Evolutionary conservation across 2,113 vertebrate genomes (phyloP).

Genomic region (Phyllostomus hastatus): DNA sequence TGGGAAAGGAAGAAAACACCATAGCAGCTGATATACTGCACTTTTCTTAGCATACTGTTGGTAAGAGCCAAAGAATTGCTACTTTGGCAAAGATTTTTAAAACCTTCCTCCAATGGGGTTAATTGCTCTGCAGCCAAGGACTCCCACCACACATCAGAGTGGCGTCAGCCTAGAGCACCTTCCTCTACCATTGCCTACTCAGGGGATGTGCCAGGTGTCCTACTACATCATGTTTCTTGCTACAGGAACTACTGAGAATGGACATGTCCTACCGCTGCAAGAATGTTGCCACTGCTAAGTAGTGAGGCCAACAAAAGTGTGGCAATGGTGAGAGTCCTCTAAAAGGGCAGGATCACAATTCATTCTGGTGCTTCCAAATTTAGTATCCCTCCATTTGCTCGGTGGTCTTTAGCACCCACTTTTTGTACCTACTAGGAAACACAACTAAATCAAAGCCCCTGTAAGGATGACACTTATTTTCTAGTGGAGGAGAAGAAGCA

Average conservation of each 20-base stretch:
- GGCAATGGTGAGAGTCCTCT: not conserved
- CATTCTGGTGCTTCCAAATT: not conserved
- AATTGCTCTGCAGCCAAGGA: not conserved
- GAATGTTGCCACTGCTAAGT: not conserved
- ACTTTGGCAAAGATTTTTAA: not conserved
- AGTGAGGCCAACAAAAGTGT: not conserved
- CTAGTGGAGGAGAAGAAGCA: not conserved
- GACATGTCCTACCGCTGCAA: too few species aligned
- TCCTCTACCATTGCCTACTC: not conserved
- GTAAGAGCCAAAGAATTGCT: not conserved
- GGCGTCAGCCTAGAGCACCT: fast-evolving
- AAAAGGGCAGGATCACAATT: not conserved
- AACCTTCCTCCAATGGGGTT: not conserved
- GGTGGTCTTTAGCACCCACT: not conserved
- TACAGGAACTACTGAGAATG: not conserved
- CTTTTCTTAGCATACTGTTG: not conserved
- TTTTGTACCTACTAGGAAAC: not conserved
- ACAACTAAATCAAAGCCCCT: not conserved
- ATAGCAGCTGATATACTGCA: not conserved
- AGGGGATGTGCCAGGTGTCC: fast-evolving
- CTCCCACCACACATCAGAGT: not conserved
- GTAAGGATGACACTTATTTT: not conserved
- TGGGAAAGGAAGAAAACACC: not conserved
- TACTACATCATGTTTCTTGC: not conserved
- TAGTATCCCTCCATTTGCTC: not conserved